Percentiles rank a stretch among this genome's conserved stretches.
phyloP scores from a whole-genome alignment of 2,888 invertebrate genomes.

The Idaea aversata region DNA sequence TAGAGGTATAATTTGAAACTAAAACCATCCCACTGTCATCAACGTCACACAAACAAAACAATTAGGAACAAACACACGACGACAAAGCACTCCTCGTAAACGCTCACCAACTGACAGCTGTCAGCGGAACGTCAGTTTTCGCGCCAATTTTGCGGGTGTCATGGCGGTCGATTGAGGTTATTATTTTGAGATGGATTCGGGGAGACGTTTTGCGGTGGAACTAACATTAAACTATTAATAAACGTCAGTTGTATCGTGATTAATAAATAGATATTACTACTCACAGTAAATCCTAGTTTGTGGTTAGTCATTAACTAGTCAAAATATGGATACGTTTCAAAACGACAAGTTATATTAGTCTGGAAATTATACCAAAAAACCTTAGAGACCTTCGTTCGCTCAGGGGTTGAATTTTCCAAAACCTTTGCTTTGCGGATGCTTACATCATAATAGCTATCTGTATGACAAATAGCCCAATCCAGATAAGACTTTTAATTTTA shows the following conservation, averaged over 20 bases:
- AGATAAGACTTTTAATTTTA: no score
- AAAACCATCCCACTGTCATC: background rate
- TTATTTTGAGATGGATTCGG: constrained; percentile 13
- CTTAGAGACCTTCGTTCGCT: no score
- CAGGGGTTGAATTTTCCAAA: no score
- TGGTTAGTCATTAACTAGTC: no score
- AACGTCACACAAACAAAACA: constrained; percentile 39
- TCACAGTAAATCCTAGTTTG: no score
- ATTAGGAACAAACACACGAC: constrained; percentile 39
- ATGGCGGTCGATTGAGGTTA: constrained; percentile 18
- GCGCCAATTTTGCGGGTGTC: constrained; percentile 48
- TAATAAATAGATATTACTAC: background rate
- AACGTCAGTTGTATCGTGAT: background rate
- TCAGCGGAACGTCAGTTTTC: constrained; percentile 52
- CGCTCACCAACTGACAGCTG: constrained; percentile 48
- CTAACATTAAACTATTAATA: background rate
- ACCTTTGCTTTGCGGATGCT: no score
- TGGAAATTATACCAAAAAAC: no score
- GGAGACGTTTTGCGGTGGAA: background rate
- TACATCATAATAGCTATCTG: no score
- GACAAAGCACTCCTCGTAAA: constrained; percentile 46
- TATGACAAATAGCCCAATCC: no score
- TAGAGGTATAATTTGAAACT: background rate
- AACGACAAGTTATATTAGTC: no score
- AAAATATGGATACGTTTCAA: no score